Evolutionary conservation across 2,797 vertebrate genomes (phyloP).

Genomic region (Myotis planiceps): DNA sequence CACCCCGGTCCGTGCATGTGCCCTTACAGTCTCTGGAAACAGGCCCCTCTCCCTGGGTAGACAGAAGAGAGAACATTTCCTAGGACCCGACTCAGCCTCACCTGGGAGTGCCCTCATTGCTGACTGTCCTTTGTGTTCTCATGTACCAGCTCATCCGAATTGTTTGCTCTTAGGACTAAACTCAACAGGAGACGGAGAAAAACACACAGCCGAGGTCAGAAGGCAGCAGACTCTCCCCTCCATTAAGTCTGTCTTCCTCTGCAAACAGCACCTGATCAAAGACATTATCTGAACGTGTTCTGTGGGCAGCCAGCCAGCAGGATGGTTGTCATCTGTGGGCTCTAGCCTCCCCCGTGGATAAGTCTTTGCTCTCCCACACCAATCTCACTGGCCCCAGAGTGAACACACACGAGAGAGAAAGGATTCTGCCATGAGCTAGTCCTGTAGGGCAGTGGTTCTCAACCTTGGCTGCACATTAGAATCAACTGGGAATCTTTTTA

Average conservation of each 20-base stretch:
- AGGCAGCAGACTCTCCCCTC: conserved; percentile 43
- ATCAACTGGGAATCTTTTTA: too few relatives aligned
- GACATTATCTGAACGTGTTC: background rate
- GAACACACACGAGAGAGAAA: background rate
- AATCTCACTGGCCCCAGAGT: background rate
- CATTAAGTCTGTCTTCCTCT: conserved; percentile 49
- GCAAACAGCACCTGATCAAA: background rate
- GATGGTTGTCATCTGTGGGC: background rate
- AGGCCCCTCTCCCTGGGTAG: background rate
- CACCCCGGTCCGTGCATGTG: rapidly evolving
- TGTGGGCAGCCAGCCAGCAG: background rate
- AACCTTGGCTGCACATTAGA: too few relatives aligned
- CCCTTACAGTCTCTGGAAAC: background rate
- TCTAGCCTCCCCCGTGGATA: rapidly evolving
- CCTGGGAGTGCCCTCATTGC: background rate
- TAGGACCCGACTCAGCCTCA: background rate
- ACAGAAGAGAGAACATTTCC: background rate
- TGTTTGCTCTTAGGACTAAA: conserved; percentile 62
- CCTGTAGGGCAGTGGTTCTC: background rate
- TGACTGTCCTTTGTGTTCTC: conserved; percentile 23
- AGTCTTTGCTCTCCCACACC: background rate
- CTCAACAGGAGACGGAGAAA: conserved; percentile 60
- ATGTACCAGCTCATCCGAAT: conserved; percentile 19
- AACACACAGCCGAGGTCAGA: conserved; percentile 50
- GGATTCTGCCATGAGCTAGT: background rate